Base-by-base conservation (phyloP, 2,113 vertebrate species). In the Takifugu flavidus region DNA sequence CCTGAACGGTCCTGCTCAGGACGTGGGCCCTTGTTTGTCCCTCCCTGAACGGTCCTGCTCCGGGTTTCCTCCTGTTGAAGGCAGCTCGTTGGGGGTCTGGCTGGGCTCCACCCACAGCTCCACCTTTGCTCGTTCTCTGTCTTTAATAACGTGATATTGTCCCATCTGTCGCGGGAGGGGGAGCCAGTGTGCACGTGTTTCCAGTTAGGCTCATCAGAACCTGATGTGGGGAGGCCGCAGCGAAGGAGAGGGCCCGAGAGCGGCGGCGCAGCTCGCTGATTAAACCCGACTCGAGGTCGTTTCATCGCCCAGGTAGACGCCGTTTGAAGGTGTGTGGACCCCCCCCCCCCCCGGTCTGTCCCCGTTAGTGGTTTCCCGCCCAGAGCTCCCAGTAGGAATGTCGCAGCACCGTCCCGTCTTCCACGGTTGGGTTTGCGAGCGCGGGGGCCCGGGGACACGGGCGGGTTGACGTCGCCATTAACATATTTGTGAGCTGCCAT, bases 141-240 rank as follows among this genome's bases (percentile, higher is more conserved):
- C 87, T 88, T 91, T 90, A 92, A 89, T 91, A 90, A 83, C 75
- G 75, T 84, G 73, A 90, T 83, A 85, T 83, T 87, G 83, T 89
- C 85, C 85, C 86, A 87, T 89, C 88, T 91, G 86, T 89, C 81
- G 67, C 70, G 78, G 82, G 79, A 85, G 67, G 71, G 77, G 81
- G 79, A 86, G 86, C 81, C 70, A 84, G 78, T 69, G 59, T 58
- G 71, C 90, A 91, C 82, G 65, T 92, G 91, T 84, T 87, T 89
- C 78, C 62, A 77, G 72, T 92, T 91, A 89, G 62, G 53, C 67
- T 84, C 85, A 89, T 89, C 75, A 83, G 84, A 89, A 82, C 82
- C 82, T 82, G 79, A 88, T 90, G 88, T 86, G 53, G 61, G 61
- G 69, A 78, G 82, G 79, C 79, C 61, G 54, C 34, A 65, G 72